Base-by-base conservation (phyloP, 2,888 invertebrate species). In the Cataglyphis rosenhaueri region DNA sequence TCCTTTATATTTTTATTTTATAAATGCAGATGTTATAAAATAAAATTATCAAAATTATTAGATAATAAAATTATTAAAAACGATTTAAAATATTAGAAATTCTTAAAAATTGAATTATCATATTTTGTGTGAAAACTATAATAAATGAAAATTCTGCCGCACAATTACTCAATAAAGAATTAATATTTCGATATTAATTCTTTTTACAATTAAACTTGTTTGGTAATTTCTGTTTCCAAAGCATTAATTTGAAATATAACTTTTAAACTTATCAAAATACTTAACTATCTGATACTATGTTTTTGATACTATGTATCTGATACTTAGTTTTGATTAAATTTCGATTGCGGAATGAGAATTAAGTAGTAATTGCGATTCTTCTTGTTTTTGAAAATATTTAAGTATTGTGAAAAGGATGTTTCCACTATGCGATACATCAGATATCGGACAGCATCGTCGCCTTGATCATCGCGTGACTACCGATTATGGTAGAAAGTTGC, bases 401-500 rank as follows among this genome's bases (percentile, higher is more conserved):
- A 32, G 3, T 25, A 78, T 70, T 70, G 12, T 21, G 35, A 79
- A 59, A 59, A 79, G 5, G 41, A 70, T 70, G 78, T 44, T 68
- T 21, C 59, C n/a, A 59, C 78, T 70, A 44, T 59, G 59, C 70
- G 32, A 15, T 18, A 70, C 25, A 79, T 70, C 70, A 59, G 70
- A 79, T 70, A 61, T 32, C 41, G 32, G 12, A 18, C 59, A 70
- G 25, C 71, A 61, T 70, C 59, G 59, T 48, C 59, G 55, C 15
- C 55, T 44, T 41, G 84, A 68, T 68, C 81, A 83, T 83, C 83
- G 64, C 74, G 74, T 48, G 81, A 61, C 64, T 32, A 44, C 25
- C 68, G 74, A 75, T 82, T 75, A 75, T 64, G 68, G 70, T 82
- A 38, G 70, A 84, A 84, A 84, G 82, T 84, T 82, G 70, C 52